Percentiles rank a stretch among this genome's conserved stretches.
Evolutionary conservation across 2,113 vertebrate species (phyloP).

Genomic region (Bungarus multicinctus): DNA sequence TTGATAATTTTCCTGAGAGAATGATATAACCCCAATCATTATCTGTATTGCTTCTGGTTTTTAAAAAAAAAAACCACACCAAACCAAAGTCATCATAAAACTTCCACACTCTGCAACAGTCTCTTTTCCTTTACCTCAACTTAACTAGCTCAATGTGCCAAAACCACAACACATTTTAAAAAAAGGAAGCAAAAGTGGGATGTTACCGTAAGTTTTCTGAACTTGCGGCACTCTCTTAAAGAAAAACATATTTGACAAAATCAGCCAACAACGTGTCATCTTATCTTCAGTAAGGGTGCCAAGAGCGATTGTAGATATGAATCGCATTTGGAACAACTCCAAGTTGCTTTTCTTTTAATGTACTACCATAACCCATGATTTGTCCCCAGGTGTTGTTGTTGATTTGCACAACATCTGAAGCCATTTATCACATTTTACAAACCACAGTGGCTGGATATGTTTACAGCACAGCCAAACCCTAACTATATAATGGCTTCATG

Average conservation of each 20-base stretch:
- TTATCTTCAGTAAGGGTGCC: background rate
- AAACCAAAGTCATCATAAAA: background rate
- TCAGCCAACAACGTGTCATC: background rate
- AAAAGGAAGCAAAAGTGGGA: background rate
- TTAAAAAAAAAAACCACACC: background rate
- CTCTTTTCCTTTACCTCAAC: background rate
- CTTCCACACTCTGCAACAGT: background rate
- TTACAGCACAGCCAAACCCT: background rate
- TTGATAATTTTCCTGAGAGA: background rate
- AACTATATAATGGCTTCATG: background rate
- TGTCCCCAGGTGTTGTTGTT: background rate
- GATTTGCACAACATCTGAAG: background rate
- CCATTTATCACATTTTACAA: background rate
- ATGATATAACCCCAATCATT: background rate
- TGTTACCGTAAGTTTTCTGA: conserved; percentile 4
- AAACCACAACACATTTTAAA: background rate
- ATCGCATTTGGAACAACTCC: background rate
- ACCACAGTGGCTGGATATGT: background rate
- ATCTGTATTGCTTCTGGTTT: background rate
- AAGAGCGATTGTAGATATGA: background rate
- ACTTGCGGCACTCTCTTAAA: conserved; percentile 33
- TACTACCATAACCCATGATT: background rate
- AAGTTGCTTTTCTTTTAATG: background rate
- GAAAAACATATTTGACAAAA: conserved; percentile 16
- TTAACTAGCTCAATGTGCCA: background rate